These are phyloP conservation scores for Thrips palmi DNA, from an alignment of 1,140 invertebrate genomes.

Conservation along the genomic window DNA sequence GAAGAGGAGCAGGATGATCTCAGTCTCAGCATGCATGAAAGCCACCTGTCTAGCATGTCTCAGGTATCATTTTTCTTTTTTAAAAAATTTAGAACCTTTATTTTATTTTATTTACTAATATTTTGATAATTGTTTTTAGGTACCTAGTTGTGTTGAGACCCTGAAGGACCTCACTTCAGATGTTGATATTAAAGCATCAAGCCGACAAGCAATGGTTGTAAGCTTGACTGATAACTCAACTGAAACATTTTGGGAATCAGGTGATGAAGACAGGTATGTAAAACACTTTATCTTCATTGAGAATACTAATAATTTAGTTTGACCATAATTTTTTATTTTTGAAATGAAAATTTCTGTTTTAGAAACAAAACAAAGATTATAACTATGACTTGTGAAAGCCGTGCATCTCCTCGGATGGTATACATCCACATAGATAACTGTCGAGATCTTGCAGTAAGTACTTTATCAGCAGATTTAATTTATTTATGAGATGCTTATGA, in stretches of 20 bases:
- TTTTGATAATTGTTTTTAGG: conserved; percentile 25
- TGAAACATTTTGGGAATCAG: conserved; percentile 98
- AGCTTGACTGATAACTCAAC: conserved; percentile 86
- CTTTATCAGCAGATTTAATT: not conserved
- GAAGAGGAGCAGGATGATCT: conserved; percentile 54
- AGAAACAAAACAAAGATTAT: conserved; percentile 72
- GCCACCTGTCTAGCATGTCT: conserved; percentile 28
- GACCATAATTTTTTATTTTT: conserved; percentile 2
- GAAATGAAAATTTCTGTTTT: too few relatives aligned
- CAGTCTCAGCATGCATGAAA: conserved; percentile 37
- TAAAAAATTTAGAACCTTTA: not conserved
- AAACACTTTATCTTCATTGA: too few relatives aligned
- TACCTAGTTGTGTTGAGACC: conserved; percentile 36
- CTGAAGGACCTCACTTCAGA: conserved; percentile 53
- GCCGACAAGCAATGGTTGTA: conserved; percentile 78
- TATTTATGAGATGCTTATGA: too few relatives aligned
- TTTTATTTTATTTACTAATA: conserved; percentile 5
- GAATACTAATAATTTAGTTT: too few relatives aligned
- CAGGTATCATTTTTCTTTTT: conserved; percentile 16
- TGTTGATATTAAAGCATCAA: conserved; percentile 75
- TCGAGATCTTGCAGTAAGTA: conserved; percentile 64
- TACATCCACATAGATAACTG: conserved; percentile 88
- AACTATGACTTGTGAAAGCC: conserved; percentile 34
- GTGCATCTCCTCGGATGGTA: conserved; percentile 42
- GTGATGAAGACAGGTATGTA: conserved; percentile 94